phyloP scores from a whole-genome alignment of 2,797 vertebrate species.

The Taeniopygia guttata region DNA sequence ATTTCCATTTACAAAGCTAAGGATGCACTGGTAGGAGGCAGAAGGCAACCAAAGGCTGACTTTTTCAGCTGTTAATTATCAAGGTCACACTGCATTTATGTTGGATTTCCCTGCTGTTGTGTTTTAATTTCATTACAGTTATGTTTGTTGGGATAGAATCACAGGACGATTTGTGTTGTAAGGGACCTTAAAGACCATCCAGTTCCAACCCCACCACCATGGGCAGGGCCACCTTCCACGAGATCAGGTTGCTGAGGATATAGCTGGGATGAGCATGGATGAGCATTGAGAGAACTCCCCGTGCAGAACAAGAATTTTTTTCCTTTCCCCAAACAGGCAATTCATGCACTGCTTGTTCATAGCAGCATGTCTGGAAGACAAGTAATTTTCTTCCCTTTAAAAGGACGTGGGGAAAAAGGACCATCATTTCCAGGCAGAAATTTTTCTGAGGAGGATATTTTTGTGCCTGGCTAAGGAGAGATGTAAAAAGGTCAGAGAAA shows the following conservation, averaged over 20 bases:
- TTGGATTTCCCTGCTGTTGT: background rate
- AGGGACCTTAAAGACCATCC: background rate
- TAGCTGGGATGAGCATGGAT: background rate
- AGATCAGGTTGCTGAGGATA: background rate
- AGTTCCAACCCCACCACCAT: background rate
- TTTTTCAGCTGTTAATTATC: background rate
- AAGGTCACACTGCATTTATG: background rate
- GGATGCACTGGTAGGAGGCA: background rate
- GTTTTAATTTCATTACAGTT: background rate
- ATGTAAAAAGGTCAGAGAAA: constrained; percentile 46
- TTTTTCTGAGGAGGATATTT: constrained; percentile 54
- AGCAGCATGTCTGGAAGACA: background rate
- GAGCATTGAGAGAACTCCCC: background rate
- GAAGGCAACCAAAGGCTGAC: background rate
- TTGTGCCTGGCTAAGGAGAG: constrained; percentile 34
- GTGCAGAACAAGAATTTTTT: background rate
- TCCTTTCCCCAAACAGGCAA: background rate
- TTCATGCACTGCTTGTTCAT: background rate
- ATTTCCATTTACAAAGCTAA: background rate
- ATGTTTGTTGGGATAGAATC: background rate
- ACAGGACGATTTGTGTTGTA: background rate
- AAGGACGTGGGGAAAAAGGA: background rate
- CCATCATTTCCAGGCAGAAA: constrained; percentile 50
- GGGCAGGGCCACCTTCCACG: background rate
- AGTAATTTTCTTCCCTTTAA: constrained; percentile 13